Evolutionary conservation across 2,888 invertebrate genomes (phyloP), one percentile per base, ranked within the genome.

Genomic region (Pachliopta kotzebuea): DNA sequence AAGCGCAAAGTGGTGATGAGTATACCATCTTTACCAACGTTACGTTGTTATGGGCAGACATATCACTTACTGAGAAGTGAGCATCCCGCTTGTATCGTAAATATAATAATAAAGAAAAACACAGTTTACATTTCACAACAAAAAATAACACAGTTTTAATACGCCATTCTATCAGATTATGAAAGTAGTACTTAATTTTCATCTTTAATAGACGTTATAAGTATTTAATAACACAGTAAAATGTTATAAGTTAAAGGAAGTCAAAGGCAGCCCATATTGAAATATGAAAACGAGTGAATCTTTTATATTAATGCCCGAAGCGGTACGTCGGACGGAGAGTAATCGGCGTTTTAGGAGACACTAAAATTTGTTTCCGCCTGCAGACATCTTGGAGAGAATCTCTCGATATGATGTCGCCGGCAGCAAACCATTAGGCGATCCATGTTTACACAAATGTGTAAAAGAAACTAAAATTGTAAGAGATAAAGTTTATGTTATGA

Each of bases 321-420:
- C 63, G 57, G 26, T 53, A n/a, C 18, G 21, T 29, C 53, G 49
- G 42, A 59, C 55, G 63, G 37, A 60, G 37, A 49, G 45, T 64
- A 60, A 64, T 64, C 60, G 59, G 55, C 59, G 17, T 54, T 63
- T 63, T 59, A 58, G 26, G 26, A 54, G 31, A 55, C 50, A 55
- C n/a, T 49, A 18, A 59, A 60, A 45, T 42, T 7, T 60, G 56
- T 60, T 37, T 60, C 24, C 56, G 56, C 53, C 42, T 11, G 7
- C 45, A 58, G 63, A 60, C 20, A 26, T 60, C n/a, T 59, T 31
- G 18, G 20, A 21, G 23, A 37, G 23, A 42, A n/a, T 45, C 49
- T 49, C 1, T 4, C 4, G 62, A 57, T 37, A 62, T 56, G 24
- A 57, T 42, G 26, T 42, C n/a, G 53, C 57, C 20, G 26, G 0